Evolutionary conservation across 2,113 vertebrate genomes (phyloP), one percentile per base, ranked within the genome.

Genomic region (Microtus montanus): DNA sequence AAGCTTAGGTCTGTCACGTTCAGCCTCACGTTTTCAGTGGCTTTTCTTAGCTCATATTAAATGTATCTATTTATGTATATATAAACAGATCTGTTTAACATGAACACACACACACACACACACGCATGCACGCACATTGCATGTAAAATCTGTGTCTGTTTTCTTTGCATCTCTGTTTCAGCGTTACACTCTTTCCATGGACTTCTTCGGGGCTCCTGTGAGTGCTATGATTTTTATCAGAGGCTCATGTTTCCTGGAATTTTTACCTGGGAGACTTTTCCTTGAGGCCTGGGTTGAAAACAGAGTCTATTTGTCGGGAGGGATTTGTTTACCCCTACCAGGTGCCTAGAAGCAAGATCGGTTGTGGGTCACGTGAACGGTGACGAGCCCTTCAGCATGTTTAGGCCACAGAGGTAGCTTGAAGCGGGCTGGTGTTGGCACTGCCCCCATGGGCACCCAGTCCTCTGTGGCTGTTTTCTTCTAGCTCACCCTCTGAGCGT

Each of bases 221-320:
- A 38, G 74, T 61, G 30, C 75, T n/a, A 64, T 54, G 49, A 82
- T 33, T 94, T 89, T 77, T 87, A 75, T 90, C 24, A 71, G 75
- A 38, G 77, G 17, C n/a, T 92, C 66, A 22, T 71, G 30, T 77
- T 90, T 83, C 44, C 73, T 90, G 52, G 86, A 71, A 90, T 49
- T 58, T 61, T 73, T 78, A 77, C 49, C 52, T 7, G 2, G 44
- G 86, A 71, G 24, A 64, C 30, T 70, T 64, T 93, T 54, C 58
- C 73, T 58, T 63, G 75, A 87, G 80, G 26, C 3, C 26, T 71
- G 44, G 12, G 63, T 87, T 80, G 80, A 93, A 88, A 87, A 80
- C n/a, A 78, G 52, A 78, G 52, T 24, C 4, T 68, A 10, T 30
- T 30, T 33, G 28, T 79, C 26, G 10, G n/a, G n/a, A 73, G 24